Conservation (phyloP, 2,888 invertebrate genomes). For the Choreutis nemorana region DNA sequence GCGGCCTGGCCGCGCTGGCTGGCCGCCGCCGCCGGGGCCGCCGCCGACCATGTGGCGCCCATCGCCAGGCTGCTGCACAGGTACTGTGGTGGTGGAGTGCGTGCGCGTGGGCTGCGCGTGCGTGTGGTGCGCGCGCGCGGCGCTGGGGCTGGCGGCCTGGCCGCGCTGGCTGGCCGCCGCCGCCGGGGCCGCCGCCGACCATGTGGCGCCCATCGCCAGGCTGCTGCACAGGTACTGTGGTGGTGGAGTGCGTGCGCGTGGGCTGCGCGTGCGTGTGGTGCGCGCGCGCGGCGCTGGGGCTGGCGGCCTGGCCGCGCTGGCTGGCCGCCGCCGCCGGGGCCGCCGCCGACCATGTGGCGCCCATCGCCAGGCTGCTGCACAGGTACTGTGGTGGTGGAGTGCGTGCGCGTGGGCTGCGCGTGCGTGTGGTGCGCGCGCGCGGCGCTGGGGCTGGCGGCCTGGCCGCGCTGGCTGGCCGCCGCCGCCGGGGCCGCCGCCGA, state of each 20-base stretch:
- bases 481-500: constrained; percentile 19
- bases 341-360: constrained; percentile 25
- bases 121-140: constrained; percentile 50
- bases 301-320: constrained; percentile 44
- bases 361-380: constrained; percentile 38
- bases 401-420: constrained; percentile 47
- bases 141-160: constrained; percentile 45
- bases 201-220: constrained; percentile 37
- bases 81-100: constrained; percentile 31
- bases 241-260: constrained; percentile 41
- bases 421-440: constrained; percentile 55
- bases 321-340: constrained; percentile 26
- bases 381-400: constrained; percentile 33
- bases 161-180: constrained; percentile 33
- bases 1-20: constrained; percentile 45
- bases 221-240: constrained; percentile 33
- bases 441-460: constrained; percentile 40
- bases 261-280: constrained; percentile 54
- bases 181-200: constrained; percentile 19
- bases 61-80: constrained; percentile 38
- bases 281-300: constrained; percentile 46
- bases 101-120: constrained; percentile 52
- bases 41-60: constrained; percentile 28
- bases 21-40: constrained; percentile 21
- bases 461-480: constrained; percentile 40